These are phyloP conservation scores for Hypercompe scribonia DNA, from an alignment of 2,888 invertebrate genomes.

Conservation along the genomic window DNA sequence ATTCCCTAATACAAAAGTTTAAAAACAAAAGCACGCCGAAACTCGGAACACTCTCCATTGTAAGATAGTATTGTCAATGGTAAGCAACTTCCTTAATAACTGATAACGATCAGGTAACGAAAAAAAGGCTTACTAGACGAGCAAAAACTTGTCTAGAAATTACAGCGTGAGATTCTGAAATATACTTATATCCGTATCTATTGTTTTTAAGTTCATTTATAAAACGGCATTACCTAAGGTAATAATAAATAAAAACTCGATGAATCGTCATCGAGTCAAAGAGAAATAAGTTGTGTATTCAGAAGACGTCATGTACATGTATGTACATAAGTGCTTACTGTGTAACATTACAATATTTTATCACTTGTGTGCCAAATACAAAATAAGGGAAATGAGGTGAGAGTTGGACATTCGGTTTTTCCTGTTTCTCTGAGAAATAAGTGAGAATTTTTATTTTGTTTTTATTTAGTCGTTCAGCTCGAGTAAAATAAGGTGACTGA, in stretches of 20 bases:
- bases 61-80: background rate
- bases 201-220: background rate
- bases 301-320: background rate
- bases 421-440: conserved; percentile 5
- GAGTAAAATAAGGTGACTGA: background rate
- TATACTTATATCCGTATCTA: background rate
- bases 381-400: conserved; percentile 17
- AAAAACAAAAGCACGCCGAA: background rate
- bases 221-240: background rate
- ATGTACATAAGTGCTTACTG: conserved; percentile 9
- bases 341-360: conserved; percentile 17
- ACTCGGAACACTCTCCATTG: background rate
- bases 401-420: conserved; percentile 16
- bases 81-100: background rate
- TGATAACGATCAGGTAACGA: background rate
- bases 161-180: background rate
- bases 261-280: conserved; percentile 4
- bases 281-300: conserved; percentile 12
- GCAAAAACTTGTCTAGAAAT: background rate
- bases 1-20: background rate
- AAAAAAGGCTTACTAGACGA: background rate
- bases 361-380: conserved; percentile 14
- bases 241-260: background rate
- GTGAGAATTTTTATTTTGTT: background rate
- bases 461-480: background rate